phyloP scores from a whole-genome alignment of 1,140 invertebrate species.

The Steinernema feltiae region DNA sequence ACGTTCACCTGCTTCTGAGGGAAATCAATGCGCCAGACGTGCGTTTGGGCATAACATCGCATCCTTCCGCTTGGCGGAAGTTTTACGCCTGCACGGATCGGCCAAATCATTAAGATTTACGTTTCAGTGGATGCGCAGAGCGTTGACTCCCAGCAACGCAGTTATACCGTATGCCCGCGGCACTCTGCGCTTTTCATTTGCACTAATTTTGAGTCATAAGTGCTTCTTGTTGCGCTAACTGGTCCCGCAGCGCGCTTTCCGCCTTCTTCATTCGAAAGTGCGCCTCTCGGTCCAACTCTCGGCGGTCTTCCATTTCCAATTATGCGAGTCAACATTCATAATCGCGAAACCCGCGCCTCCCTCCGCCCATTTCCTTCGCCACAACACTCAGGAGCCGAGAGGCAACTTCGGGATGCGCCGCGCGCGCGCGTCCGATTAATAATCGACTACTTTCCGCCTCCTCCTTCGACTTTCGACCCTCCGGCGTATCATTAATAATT shows the following conservation, averaged over 20 bases:
- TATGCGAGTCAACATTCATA: conserved; percentile 1
- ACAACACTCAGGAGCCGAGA: not conserved
- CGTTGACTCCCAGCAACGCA: too few relatives aligned
- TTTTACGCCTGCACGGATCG: not conserved
- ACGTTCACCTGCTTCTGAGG: too few relatives aligned
- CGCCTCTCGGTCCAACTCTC: too few relatives aligned
- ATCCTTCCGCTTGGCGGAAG: conserved; percentile 10
- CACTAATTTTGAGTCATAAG: too few relatives aligned
- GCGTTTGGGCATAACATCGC: not conserved
- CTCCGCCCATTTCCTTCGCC: not conserved
- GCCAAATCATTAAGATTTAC: not conserved
- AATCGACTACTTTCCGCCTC: not conserved
- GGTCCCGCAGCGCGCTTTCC: too few relatives aligned
- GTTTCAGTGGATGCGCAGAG: too few relatives aligned
- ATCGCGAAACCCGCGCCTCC: not conserved
- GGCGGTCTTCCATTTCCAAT: not conserved
- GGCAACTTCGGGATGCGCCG: not conserved
- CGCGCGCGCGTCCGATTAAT: not conserved
- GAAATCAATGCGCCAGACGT: too few relatives aligned
- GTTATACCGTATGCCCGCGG: too few relatives aligned
- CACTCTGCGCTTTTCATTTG: too few relatives aligned
- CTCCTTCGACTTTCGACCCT: not conserved
- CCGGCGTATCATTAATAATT: conserved; percentile 20
- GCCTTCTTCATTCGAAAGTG: too few relatives aligned
- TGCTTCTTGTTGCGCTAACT: too few relatives aligned